Evolutionary conservation across 2,888 invertebrate species (phyloP), one percentile per base, ranked within the genome.

Genomic region (Caenorhabditis zanzibari): DNA sequence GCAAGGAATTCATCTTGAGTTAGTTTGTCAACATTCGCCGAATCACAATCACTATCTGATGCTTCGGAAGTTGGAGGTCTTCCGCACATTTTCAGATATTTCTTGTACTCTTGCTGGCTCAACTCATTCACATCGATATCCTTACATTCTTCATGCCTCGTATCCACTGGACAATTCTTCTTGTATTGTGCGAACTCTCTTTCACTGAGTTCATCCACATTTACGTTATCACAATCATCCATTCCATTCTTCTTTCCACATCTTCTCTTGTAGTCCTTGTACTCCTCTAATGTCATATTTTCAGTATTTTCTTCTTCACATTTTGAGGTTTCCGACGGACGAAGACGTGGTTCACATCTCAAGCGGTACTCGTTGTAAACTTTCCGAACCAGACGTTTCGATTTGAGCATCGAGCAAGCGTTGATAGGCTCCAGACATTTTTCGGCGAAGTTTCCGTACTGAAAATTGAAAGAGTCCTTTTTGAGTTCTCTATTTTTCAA

Each of bases 391-490:
- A 76, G 47, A 10, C 69, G 59, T 16, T 49, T 35, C 9, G 69
- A 52, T 38, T 76, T 76, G 26, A 76, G 76, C 59, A 76, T 49
- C 9, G 76, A 76, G 52, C 76, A 76, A 32, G 76, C 68, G 22
- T 69, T 35, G 52, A 69, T 76, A n/a, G 28, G 79, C 35, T 68
- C 69, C 1, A 58, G n/a, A 28, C 79, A 79, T 24, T 79, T 79
- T n/a, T 79, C 69, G n/a, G 76, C 76, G 12, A 61, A 76, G 19
- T 59, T 69, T 7, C 59, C 76, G 22, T 59, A 59, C 68, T 68
- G 56, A 38, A 38, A 38, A 38, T 38, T 10, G 2, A 38, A 38
- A 38, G 10, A 6, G 7, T 32, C 7, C 4, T 32, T 32, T 4
- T 32, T 38, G 12, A 38, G 12, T 38, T 32, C 32, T 32, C 4